Evolutionary conservation across 2,113 vertebrate genomes (phyloP).

Genomic region (Corythornis madagascariensis): DNA sequence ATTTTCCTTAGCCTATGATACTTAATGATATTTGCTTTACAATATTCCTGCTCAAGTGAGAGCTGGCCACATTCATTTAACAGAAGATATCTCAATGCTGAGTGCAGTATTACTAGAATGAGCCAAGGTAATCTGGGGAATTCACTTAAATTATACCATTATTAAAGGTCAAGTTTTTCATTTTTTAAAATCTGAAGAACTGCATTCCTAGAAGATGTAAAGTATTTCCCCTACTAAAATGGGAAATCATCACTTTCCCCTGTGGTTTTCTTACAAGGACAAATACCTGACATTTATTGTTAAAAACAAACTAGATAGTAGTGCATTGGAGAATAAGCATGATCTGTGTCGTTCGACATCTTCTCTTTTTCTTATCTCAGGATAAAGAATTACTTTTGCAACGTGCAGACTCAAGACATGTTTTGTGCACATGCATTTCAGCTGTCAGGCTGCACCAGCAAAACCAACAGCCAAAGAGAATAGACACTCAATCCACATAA

Average conservation of each 20-base stretch:
- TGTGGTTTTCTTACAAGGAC: background rate
- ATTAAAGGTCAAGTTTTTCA: conserved; percentile 23
- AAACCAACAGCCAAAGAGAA: background rate
- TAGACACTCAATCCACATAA: background rate
- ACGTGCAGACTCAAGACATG: background rate
- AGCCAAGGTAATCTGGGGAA: background rate
- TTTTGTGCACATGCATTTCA: background rate
- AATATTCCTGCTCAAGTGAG: conserved; percentile 42
- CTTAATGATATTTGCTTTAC: conserved; percentile 43
- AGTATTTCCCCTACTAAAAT: background rate
- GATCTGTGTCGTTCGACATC: background rate
- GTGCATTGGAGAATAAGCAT: background rate
- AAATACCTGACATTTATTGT: background rate
- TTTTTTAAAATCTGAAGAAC: conserved; percentile 10
- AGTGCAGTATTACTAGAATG: conserved; percentile 15
- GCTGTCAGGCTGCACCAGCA: background rate
- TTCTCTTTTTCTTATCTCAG: background rate
- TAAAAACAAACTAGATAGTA: background rate
- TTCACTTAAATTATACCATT: background rate
- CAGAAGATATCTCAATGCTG: conserved; percentile 1
- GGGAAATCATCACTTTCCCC: background rate
- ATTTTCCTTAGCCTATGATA: conserved; percentile 13
- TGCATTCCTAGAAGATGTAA: background rate
- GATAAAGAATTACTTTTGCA: background rate
- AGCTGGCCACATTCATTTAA: conserved; percentile 43